Base-by-base conservation (phyloP, 23 tunicate genomes). In the Trididemnum clinides region DNA sequence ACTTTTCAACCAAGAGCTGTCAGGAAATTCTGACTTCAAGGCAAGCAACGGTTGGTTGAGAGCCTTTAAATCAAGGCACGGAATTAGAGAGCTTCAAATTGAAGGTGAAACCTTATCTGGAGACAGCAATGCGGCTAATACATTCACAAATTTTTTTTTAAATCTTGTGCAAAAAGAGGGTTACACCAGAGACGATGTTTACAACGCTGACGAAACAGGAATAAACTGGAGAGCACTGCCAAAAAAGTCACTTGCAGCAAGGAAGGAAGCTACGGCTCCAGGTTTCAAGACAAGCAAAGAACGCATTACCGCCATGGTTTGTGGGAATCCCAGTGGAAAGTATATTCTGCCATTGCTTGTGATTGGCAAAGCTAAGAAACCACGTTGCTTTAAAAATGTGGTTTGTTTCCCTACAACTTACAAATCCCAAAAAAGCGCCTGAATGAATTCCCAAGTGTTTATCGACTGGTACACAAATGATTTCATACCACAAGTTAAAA, bases 231-330 rank as follows among this genome's bases (percentile, higher is more conserved):
- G 75, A 66, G 75, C 75, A 28, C 37, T 66, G 75, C 36, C 37
- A 66, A 66, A 66, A 66, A 66, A 66, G 75, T 66, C 75, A 66
- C 75, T 66, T 66, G 37, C 75, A 66, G 75, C 75, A 66, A 66
- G 75, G 75, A 30, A 66, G 75, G 75, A 66, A 66, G 75, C 75
- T 66, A 66, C 37, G n/a, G 75, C 75, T 66, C 75, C 75, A 66
- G 75, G 75, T 66, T 66, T 66, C 75, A 66, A 66, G 37, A 66
- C 75, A 66, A 66, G 75, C 75, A 66, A 66, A 66, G 75, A 66
- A 66, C 75, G 75, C 75, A 66, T 31, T 66, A 66, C 75, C 75
- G 37, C 75, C 75, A 66, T 66, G 75, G 75, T 66, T 66, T 66
- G 75, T 66, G 75, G 37, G 37, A 66, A 66, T 66, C 37, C 75